phyloP scores from a whole-genome alignment of 92 coral and sea anemone genomes.

The Epizoanthus ramosus region DNA sequence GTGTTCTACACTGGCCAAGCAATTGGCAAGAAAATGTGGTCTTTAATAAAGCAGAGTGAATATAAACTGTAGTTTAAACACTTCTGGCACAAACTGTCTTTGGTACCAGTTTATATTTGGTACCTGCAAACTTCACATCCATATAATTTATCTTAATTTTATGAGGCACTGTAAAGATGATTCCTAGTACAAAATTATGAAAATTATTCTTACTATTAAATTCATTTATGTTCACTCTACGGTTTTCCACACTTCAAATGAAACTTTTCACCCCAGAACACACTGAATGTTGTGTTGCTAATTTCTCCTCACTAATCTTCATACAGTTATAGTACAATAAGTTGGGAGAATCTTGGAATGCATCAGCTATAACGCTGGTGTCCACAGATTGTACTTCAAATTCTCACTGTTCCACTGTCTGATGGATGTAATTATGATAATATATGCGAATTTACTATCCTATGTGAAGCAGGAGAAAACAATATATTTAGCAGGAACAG shows the following conservation, averaged over 20 bases:
- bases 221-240: background rate
- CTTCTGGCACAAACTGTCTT: background rate
- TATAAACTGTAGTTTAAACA: background rate
- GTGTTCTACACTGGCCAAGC: background rate
- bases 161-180: too few relatives aligned
- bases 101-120: slow-evolving; percentile 28
- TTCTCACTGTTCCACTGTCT: too few relatives aligned
- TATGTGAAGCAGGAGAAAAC: too few relatives aligned
- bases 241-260: background rate
- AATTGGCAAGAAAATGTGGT: background rate
- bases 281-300: background rate
- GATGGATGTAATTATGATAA: too few relatives aligned
- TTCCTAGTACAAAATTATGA: background rate
- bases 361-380: background rate
- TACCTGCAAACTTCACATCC: slow-evolving; percentile 19
- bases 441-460: too few relatives aligned
- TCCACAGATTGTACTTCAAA: too few relatives aligned
- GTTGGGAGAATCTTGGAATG: background rate
- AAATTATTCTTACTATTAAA: background rate
- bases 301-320: background rate
- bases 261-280: background rate
- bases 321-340: background rate
- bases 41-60: background rate
- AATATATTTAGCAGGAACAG: too few relatives aligned
- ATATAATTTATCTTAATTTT: background rate